Evolutionary conservation across 2,113 vertebrate genomes (phyloP).

Genomic region (Peromyscus leucopus): DNA sequence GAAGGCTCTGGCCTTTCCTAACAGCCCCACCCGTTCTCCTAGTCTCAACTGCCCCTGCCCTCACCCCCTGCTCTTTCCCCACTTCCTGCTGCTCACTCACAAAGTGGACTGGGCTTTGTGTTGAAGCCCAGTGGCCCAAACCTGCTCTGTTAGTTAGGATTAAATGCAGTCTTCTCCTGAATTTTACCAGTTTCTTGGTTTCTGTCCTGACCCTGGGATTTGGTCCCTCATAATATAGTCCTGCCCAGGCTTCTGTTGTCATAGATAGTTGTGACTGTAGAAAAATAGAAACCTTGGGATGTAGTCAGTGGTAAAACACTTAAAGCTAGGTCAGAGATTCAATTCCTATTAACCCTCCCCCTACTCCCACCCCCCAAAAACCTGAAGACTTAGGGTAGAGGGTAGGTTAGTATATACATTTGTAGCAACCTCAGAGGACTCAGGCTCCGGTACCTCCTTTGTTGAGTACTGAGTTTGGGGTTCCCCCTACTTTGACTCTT

Average conservation of each 20-base stretch:
- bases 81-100: background rate
- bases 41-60: background rate
- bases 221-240: background rate
- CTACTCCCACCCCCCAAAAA: background rate
- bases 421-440: background rate
- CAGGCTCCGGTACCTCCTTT: background rate
- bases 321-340: background rate
- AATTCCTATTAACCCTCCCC: background rate
- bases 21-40: constrained; percentile 41
- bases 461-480: constrained; percentile 44
- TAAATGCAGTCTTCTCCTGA: constrained; percentile 14
- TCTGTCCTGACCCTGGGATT: background rate
- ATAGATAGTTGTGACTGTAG: background rate
- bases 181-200: background rate
- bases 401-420: background rate
- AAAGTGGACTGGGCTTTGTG: background rate
- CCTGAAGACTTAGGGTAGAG: background rate
- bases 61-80: background rate
- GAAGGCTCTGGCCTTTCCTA: constrained; percentile 40
- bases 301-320: background rate
- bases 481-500: constrained; percentile 62
- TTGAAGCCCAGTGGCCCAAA: background rate
- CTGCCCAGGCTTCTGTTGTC: background rate
- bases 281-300: background rate
- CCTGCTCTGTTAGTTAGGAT: background rate